phyloP scores from a whole-genome alignment of 1,140 invertebrate species.

The Drosophila erecta region DNA sequence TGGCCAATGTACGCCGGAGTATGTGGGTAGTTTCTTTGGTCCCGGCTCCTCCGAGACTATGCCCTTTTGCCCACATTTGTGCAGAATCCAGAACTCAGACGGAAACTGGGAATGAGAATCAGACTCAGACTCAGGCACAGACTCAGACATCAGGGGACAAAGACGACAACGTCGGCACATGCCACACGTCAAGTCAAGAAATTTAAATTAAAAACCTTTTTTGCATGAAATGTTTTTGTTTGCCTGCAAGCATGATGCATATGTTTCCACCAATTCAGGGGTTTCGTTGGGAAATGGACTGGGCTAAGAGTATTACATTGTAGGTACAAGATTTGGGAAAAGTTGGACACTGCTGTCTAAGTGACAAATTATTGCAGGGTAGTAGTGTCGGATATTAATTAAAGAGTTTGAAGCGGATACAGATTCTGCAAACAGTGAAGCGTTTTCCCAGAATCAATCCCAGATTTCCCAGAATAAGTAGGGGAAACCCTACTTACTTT shows the following conservation, averaged over 20 bases:
- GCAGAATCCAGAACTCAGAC: conserved; percentile 20
- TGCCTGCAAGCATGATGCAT: conserved; percentile 58
- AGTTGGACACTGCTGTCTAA: background rate
- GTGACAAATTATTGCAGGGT: background rate
- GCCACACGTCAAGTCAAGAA: conserved; percentile 79
- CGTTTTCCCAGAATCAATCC: too few species aligned
- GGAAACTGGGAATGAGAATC: background rate
- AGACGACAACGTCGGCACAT: conserved; percentile 67
- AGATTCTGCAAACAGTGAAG: background rate
- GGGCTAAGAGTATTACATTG: conserved; percentile 11
- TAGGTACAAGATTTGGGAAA: conserved; percentile 10
- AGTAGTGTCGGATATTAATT: conserved; percentile 6
- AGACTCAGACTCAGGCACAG: conserved; percentile 2
- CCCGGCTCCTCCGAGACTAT: conserved; percentile 10
- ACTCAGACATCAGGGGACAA: conserved; percentile 69
- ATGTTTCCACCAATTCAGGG: conserved; percentile 46
- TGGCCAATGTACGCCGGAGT: conserved; percentile 51
- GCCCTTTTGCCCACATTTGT: conserved; percentile 58
- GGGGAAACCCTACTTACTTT: too few species aligned
- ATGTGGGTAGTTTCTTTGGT: conserved; percentile 69
- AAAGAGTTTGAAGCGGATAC: background rate
- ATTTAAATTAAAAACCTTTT: conserved; percentile 82
- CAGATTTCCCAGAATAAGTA: too few species aligned
- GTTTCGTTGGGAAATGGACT: background rate
- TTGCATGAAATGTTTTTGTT: conserved; percentile 72